phyloP scores from a whole-genome alignment of 2,888 invertebrate species.

The Myopa tessellatipennis region DNA sequence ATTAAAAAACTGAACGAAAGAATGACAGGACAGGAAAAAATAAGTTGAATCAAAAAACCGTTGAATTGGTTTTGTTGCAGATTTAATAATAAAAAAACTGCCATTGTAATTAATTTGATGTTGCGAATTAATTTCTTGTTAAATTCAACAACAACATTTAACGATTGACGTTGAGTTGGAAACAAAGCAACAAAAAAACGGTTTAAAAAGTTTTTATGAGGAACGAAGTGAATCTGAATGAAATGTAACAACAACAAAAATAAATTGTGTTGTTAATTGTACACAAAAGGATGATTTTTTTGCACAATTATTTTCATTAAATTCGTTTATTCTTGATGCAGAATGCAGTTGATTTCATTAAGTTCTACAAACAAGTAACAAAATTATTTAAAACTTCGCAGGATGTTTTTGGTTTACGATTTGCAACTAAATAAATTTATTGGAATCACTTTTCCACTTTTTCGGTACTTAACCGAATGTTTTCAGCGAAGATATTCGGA shows the following conservation, averaged over 20 bases:
- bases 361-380: too few relatives aligned
- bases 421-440: too few relatives aligned
- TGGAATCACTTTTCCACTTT: too few relatives aligned
- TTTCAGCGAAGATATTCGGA: too few relatives aligned
- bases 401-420: too few relatives aligned
- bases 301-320: too few relatives aligned
- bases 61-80: neutral
- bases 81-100: neutral
- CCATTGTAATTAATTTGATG: slow-evolving; percentile 17
- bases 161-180: neutral
- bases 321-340: neutral
- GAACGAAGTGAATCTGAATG: neutral
- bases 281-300: too few relatives aligned
- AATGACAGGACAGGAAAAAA: neutral
- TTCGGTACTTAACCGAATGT: too few relatives aligned
- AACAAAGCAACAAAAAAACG: neutral
- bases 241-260: slow-evolving; percentile 16
- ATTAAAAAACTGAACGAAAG: neutral
- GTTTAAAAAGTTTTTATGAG: neutral
- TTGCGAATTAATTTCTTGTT: slow-evolving; percentile 20
- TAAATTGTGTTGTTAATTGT: neutral
- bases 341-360: neutral
- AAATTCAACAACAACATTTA: neutral
- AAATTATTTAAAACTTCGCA: neutral
- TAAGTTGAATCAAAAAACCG: too few relatives aligned